These are phyloP conservation scores for Drosophila baimaii DNA, from an alignment of 1,140 invertebrate genomes.

Conservation along the genomic window DNA sequence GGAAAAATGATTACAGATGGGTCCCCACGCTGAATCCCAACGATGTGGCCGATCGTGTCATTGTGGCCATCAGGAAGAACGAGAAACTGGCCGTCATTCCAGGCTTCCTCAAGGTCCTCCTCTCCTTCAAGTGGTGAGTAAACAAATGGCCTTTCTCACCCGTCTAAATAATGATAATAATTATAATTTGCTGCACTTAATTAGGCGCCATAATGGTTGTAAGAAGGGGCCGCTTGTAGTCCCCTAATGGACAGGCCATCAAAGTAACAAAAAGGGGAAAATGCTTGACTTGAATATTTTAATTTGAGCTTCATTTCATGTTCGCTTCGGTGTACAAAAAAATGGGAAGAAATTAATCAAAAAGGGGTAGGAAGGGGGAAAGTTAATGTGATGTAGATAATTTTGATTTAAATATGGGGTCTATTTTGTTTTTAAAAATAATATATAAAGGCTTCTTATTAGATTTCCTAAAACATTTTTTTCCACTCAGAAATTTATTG, in stretches of 20 bases:
- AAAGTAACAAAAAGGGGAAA: slow-evolving; percentile 17
- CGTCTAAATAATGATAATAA: slow-evolving; percentile 37
- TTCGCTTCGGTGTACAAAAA: slow-evolving; percentile 3
- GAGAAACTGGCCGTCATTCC: slow-evolving; percentile 92
- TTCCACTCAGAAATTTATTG: neutral
- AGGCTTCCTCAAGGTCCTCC: slow-evolving; percentile 87
- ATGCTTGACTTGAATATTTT: slow-evolving; percentile 49
- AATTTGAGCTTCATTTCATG: slow-evolving; percentile 34
- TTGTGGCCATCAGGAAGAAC: slow-evolving; percentile 92
- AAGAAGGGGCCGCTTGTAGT: slow-evolving; percentile 22
- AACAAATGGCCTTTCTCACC: slow-evolving; percentile 34
- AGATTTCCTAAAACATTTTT: neutral
- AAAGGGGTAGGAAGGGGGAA: neutral
- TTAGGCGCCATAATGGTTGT: slow-evolving; percentile 54
- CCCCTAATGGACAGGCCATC: slow-evolving; percentile 35
- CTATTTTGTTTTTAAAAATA: neutral
- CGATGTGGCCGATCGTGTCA: slow-evolving; percentile 92
- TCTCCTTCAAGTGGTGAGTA: slow-evolving; percentile 89
- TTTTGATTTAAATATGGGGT: slow-evolving; percentile 18
- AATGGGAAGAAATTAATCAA: neutral
- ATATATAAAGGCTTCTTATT: neutral
- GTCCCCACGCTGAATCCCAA: slow-evolving; percentile 93
- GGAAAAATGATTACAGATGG: slow-evolving; percentile 86
- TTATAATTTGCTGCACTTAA: slow-evolving; percentile 51
- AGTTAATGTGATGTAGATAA: slow-evolving; percentile 7